Conservation (phyloP, 2,888 invertebrate species). For the Lycocerus yunnanus region DNA sequence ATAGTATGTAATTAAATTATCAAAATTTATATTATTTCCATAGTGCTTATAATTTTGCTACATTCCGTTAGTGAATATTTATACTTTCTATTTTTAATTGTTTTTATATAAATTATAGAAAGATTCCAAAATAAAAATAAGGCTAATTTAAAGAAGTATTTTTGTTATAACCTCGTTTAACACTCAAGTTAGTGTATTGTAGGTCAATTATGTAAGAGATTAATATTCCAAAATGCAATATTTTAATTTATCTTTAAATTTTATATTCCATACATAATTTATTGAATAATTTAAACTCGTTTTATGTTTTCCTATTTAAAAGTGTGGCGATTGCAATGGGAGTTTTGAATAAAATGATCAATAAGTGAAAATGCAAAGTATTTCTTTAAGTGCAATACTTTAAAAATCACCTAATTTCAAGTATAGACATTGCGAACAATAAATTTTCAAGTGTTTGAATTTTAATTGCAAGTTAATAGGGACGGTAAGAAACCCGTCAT, state of each 20-base stretch:
- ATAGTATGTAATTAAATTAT: neutral
- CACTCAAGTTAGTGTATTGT: neutral
- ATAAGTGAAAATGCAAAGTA: too few species aligned
- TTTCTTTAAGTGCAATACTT: too few species aligned
- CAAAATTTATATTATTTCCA: neutral
- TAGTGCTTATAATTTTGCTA: neutral
- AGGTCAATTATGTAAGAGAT: neutral
- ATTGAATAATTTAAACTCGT: too few species aligned
- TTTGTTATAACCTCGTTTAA: neutral
- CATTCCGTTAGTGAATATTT: neutral
- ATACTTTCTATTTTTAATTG: neutral
- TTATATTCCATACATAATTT: too few species aligned
- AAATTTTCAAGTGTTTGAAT: too few species aligned
- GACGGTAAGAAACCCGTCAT: too few species aligned
- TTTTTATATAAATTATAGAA: neutral
- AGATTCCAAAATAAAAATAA: neutral
- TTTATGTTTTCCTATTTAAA: too few species aligned
- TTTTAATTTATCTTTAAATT: neutral
- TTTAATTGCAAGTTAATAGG: too few species aligned
- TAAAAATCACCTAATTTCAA: too few species aligned
- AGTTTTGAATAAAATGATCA: too few species aligned
- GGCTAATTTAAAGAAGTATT: neutral
- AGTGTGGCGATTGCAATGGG: too few species aligned
- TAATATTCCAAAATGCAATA: neutral
- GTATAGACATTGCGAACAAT: too few species aligned